A percentile compares a stretch with the other conserved stretches of the same genome.
Conservation (phyloP, 2,113 vertebrate genomes). For the Spermophilus dauricus region DNA sequence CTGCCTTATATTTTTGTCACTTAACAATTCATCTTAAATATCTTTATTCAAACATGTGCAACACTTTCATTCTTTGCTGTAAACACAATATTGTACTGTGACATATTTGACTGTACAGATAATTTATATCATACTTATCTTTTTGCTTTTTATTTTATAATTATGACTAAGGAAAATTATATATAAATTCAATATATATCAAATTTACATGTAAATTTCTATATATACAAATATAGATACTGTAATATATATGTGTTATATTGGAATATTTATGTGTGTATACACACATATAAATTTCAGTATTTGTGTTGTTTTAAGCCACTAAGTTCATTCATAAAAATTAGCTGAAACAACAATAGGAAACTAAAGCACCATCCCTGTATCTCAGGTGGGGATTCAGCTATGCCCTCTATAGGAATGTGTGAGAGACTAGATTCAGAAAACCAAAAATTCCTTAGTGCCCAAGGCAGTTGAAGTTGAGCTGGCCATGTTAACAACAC, state of each 20-base stretch:
- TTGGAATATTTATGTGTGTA: too few relatives aligned
- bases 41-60: not conserved
- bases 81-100: not conserved
- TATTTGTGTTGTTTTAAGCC: not conserved
- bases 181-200: too few relatives aligned
- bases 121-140: not conserved
- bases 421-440: not conserved
- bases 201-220: too few relatives aligned
- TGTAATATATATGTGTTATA: not conserved
- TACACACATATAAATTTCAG: too few relatives aligned
- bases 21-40: constrained; percentile 34
- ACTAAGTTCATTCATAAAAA: not conserved
- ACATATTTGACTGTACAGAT: not conserved
- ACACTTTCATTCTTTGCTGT: not conserved
- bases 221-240: too few relatives aligned
- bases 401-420: not conserved
- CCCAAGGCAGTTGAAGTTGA: not conserved
- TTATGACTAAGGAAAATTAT: not conserved
- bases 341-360: not conserved
- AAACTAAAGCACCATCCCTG: not conserved
- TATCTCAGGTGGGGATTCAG: not conserved
- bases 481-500: not conserved
- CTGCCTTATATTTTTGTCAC: not conserved
- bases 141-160: not conserved
- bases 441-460: not conserved